Percentiles rank a stretch among this genome's conserved stretches.
Conservation (phyloP, 53 echinoderm and acorn worm species). For the Paracentrotus lividus region DNA sequence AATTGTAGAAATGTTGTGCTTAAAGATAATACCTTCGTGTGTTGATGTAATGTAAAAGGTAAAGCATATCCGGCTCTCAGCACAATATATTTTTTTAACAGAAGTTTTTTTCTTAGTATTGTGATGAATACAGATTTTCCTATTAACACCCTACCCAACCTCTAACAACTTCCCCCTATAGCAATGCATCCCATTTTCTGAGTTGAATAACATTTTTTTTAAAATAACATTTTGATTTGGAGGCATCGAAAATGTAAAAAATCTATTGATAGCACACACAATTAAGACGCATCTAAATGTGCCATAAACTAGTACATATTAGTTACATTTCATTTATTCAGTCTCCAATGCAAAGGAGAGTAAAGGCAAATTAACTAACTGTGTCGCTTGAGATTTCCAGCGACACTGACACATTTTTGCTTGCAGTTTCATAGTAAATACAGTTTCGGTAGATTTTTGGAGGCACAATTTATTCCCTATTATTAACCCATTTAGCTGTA, state of each 20-base stretch:
- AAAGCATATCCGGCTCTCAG: too few species aligned
- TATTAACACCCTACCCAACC: not conserved
- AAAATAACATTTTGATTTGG: not conserved
- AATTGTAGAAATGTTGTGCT: too few species aligned
- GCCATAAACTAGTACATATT: not conserved
- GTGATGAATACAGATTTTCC: not conserved
- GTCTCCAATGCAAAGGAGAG: not conserved
- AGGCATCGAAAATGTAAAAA: not conserved
- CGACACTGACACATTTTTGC: too few species aligned
- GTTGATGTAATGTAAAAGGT: too few species aligned
- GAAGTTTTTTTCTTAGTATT: not conserved
- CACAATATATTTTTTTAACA: too few species aligned
- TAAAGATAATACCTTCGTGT: too few species aligned
- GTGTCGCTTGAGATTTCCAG: not conserved
- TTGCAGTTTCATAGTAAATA: too few species aligned
- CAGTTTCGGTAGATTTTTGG: too few species aligned
- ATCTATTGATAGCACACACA: not conserved
- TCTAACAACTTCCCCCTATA: not conserved
- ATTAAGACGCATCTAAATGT: not conserved
- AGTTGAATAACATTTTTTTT: not conserved
- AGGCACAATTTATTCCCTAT: too few species aligned
- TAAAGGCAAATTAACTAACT: too few species aligned
- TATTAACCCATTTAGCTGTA: too few species aligned
- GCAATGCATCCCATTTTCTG: not conserved
- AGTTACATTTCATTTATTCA: not conserved